Percentiles rank a stretch among this genome's conserved stretches.
Evolutionary conservation across 1,140 invertebrate species (phyloP).

Genomic region (Penaeus chinensis): DNA sequence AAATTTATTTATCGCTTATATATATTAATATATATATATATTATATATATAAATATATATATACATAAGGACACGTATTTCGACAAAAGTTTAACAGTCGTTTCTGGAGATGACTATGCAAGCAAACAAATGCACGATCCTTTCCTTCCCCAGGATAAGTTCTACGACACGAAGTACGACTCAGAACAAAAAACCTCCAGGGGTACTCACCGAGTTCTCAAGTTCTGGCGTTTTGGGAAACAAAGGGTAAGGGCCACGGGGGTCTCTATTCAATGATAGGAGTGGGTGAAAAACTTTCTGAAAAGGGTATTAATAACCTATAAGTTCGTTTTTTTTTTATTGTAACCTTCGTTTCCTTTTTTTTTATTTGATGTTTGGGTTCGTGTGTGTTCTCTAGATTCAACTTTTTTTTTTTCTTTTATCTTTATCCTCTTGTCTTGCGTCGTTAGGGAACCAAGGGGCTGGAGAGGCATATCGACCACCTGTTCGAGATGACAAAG

Average conservation of each 20-base stretch:
- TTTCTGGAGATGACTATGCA: no score
- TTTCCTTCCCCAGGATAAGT: conserved; percentile 79
- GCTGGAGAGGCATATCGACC: conserved; percentile 74
- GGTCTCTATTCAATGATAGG: no score
- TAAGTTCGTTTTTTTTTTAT: background rate
- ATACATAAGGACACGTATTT: no score
- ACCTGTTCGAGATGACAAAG: conserved; percentile 72
- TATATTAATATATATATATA: no score
- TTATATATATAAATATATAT: no score
- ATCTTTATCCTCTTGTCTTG: no score
- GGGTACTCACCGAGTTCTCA: no score
- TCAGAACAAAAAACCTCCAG: no score
- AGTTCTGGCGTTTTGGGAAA: conserved; percentile 94
- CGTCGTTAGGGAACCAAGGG: conserved; percentile 73
- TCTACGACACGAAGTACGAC: conserved; percentile 91
- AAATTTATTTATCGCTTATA: no score
- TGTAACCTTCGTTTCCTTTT: background rate
- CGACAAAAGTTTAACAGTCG: no score
- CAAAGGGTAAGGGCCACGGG: conserved; percentile 71
- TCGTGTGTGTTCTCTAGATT: background rate
- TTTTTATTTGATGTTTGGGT: background rate
- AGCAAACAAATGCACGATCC: background rate
- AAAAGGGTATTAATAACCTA: background rate
- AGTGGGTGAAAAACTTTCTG: background rate
- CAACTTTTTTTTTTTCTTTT: background rate